phyloP scores from a whole-genome alignment of 2,797 vertebrate species.

The Eutrigla gurnardus region DNA sequence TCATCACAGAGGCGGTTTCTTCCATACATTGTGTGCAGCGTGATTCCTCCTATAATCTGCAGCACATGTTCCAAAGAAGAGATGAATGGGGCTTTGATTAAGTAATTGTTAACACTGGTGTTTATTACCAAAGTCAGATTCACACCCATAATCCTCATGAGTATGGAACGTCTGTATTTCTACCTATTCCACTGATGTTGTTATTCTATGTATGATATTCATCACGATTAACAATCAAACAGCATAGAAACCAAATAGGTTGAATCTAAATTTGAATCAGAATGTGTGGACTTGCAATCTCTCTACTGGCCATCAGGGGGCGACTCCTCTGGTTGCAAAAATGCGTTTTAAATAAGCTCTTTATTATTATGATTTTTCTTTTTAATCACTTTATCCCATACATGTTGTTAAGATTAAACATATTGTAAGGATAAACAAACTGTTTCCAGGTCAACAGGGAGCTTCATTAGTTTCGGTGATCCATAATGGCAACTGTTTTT shows the following conservation, averaged over 20 bases:
- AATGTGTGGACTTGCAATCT: background rate
- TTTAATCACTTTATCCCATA: background rate
- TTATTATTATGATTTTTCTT: too few species aligned
- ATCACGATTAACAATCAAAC: background rate
- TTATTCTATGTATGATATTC: background rate
- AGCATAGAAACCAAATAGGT: background rate
- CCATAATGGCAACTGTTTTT: background rate
- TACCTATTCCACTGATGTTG: background rate
- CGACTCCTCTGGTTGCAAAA: too few species aligned
- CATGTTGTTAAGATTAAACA: background rate
- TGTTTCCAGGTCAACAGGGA: background rate
- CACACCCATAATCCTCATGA: background rate
- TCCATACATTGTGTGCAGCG: background rate
- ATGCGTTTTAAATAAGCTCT: too few species aligned
- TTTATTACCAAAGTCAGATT: background rate
- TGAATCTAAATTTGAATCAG: background rate
- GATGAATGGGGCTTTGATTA: background rate
- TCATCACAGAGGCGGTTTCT: background rate
- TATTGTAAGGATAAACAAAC: background rate
- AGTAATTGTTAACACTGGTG: background rate
- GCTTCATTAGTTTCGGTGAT: background rate
- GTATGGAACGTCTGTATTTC: background rate
- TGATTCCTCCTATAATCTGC: constrained; percentile 4
- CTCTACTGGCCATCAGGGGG: too few species aligned
- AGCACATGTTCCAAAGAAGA: background rate